phyloP scores from a whole-genome alignment of 1,140 invertebrate genomes.

The Ceratitis capitata region DNA sequence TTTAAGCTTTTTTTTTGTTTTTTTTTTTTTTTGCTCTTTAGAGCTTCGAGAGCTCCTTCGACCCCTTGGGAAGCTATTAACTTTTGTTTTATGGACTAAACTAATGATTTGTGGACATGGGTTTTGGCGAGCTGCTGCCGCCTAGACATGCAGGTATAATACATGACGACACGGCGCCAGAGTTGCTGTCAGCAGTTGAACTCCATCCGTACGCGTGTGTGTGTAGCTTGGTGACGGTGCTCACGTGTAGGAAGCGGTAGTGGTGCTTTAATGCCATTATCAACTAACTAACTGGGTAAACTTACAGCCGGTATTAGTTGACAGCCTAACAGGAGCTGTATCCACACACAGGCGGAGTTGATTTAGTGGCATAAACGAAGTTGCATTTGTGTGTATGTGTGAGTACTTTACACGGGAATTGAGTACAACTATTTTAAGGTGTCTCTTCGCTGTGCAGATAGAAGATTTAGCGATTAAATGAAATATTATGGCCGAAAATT shows the following conservation, averaged over 20 bases:
- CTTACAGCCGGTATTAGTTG: conserved; percentile 11
- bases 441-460: too few species aligned
- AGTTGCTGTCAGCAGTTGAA: not conserved
- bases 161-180: not conserved
- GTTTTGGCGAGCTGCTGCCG: not conserved
- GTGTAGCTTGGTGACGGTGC: not conserved
- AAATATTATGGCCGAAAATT: too few species aligned
- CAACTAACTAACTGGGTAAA: not conserved
- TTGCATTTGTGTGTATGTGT: too few species aligned
- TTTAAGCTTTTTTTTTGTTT: not conserved
- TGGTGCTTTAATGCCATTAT: not conserved
- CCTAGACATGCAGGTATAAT: not conserved
- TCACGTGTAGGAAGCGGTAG: not conserved
- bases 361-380: not conserved
- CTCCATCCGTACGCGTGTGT: not conserved
- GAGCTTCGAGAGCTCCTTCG: not conserved
- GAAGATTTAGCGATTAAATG: not conserved
- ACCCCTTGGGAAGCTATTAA: conserved; percentile 38
- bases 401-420: too few species aligned
- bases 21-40: conserved; percentile 14
- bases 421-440: too few species aligned
- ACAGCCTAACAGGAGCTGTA: not conserved
- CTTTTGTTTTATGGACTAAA: conserved; percentile 40
- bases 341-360: not conserved
- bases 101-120: conserved; percentile 36